phyloP scores from a whole-genome alignment of 2,113 vertebrate species.

The Apteryx mantelli region DNA sequence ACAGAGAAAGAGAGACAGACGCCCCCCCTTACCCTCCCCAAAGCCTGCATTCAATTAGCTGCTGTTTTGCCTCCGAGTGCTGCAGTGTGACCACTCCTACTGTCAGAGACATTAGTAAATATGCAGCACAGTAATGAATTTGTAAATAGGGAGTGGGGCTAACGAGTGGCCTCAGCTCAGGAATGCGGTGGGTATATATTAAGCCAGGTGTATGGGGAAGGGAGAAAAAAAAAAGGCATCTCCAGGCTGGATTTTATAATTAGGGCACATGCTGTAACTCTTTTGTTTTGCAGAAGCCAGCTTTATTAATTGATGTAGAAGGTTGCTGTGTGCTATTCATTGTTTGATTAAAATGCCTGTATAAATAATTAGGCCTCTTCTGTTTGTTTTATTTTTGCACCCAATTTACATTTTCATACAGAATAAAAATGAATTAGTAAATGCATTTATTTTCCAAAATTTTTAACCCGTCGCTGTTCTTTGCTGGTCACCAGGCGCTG shows the following conservation, averaged over 20 bases:
- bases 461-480: not conserved
- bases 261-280: slow-evolving; percentile 58
- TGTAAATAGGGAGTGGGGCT: slow-evolving; percentile 27
- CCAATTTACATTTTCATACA: slow-evolving; percentile 36
- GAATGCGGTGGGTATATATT: slow-evolving; percentile 10
- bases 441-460: not conserved
- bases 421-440: not conserved
- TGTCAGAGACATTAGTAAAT: slow-evolving; percentile 49
- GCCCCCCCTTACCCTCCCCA: not conserved
- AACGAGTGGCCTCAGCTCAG: slow-evolving; percentile 38
- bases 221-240: not conserved
- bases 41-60: slow-evolving; percentile 79
- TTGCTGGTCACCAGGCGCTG: not conserved
- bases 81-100: slow-evolving; percentile 79
- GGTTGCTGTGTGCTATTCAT: slow-evolving; percentile 73
- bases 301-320: slow-evolving; percentile 80
- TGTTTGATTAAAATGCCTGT: slow-evolving; percentile 81
- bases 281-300: slow-evolving; percentile 66
- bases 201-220: slow-evolving; percentile 30
- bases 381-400: slow-evolving; percentile 68
- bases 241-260: slow-evolving; percentile 60
- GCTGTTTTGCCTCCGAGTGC: slow-evolving; percentile 77
- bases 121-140: slow-evolving; percentile 41
- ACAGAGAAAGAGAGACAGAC: slow-evolving; percentile 45
- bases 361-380: slow-evolving; percentile 73